Evolutionary conservation across 2,888 invertebrate species (phyloP).

Genomic region (Drosophila mettleri): DNA sequence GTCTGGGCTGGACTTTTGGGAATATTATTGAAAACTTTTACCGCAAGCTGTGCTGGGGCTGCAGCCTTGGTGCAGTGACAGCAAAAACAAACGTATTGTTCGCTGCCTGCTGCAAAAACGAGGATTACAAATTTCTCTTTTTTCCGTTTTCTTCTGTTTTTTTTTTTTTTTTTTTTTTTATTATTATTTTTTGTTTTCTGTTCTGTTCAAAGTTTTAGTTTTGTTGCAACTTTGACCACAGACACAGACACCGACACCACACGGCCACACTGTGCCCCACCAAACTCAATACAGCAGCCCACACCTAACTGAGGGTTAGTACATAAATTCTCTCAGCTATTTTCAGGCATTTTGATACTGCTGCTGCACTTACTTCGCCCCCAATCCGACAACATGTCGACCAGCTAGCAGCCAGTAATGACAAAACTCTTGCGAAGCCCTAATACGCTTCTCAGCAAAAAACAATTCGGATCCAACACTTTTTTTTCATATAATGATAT

Average conservation of each 20-base stretch:
- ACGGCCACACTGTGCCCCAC: constrained; percentile 25
- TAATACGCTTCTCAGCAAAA: background rate
- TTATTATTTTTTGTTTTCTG: constrained; percentile 16
- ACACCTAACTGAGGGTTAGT: constrained; percentile 47
- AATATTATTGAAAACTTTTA: constrained; percentile 79
- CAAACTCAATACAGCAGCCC: constrained; percentile 23
- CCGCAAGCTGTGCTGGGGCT: constrained; percentile 73
- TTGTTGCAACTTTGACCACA: constrained; percentile 78
- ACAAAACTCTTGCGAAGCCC: constrained; percentile 4
- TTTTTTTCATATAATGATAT: background rate
- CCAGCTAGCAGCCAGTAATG: constrained; percentile 19
- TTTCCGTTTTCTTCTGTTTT: background rate
- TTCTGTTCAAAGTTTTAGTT: constrained; percentile 72
- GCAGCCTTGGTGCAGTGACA: constrained; percentile 36
- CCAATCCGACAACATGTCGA: constrained; percentile 51
- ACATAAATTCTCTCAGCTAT: constrained; percentile 64
- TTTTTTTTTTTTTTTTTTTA: background rate
- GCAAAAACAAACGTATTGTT: constrained; percentile 77
- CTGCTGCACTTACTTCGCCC: constrained; percentile 34
- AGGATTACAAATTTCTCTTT: constrained; percentile 38
- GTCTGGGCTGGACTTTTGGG: constrained; percentile 77
- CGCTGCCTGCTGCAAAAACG: constrained; percentile 47
- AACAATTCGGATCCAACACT: background rate
- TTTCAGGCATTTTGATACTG: constrained; percentile 44
- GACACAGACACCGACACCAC: constrained; percentile 55